A percentile compares a stretch with the other conserved stretches of the same genome.
Conservation (phyloP, 2,888 invertebrate genomes). For the Artemia sinica region DNA sequence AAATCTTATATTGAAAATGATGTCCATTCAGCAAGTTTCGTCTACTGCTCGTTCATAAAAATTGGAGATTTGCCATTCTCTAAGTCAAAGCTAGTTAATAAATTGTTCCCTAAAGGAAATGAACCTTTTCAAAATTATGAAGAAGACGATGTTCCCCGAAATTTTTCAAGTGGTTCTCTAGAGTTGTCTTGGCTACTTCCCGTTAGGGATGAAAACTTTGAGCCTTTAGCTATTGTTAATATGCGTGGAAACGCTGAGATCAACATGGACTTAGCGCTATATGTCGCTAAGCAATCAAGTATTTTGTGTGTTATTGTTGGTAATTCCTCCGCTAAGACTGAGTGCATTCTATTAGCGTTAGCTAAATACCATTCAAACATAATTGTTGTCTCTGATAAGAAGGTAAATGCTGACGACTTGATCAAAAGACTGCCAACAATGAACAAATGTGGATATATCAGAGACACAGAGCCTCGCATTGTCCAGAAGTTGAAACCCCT, state of each 20-base stretch:
- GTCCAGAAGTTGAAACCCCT: background rate
- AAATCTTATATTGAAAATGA: background rate
- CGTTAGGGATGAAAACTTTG: background rate
- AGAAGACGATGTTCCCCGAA: background rate
- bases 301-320: background rate
- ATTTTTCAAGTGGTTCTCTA: background rate
- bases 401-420: background rate
- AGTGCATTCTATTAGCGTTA: background rate
- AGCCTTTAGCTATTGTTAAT: background rate
- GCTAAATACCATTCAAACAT: background rate
- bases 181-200: slow-evolving; percentile 4
- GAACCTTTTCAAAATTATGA: background rate
- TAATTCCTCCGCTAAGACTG: background rate
- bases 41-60: background rate
- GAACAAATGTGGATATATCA: background rate
- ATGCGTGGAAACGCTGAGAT: background rate
- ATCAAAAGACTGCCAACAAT: background rate
- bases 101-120: background rate
- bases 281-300: background rate
- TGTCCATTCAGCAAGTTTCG: background rate
- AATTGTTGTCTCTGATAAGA: background rate
- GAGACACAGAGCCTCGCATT: background rate
- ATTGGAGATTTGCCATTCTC: background rate
- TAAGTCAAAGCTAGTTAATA: background rate
- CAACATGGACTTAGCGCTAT: background rate